phyloP scores from a whole-genome alignment of 2,113 vertebrate species.

The Gasterosteus aculeatus region DNA sequence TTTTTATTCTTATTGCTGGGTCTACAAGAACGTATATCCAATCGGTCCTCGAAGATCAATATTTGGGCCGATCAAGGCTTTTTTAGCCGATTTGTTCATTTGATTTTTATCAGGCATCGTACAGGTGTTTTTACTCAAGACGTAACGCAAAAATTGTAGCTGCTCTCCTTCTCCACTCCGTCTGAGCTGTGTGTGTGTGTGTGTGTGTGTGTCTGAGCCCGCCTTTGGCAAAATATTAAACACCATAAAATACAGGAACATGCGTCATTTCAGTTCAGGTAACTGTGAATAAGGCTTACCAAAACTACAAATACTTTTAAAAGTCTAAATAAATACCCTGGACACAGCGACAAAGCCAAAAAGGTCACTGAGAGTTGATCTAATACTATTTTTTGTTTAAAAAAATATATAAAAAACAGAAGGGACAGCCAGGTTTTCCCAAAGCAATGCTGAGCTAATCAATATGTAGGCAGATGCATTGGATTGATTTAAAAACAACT shows the following conservation, averaged over 20 bases:
- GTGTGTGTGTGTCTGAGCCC: no score
- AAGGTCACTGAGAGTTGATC: neutral
- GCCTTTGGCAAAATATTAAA: no score
- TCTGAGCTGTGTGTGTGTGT: no score
- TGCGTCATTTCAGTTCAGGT: no score
- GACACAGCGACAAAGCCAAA: neutral
- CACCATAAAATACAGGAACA: no score
- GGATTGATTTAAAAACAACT: neutral
- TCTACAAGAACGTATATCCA: neutral
- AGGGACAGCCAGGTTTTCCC: neutral
- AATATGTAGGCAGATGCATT: neutral
- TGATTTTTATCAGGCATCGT: neutral
- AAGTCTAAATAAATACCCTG: neutral
- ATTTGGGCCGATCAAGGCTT: neutral
- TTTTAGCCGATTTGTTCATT: neutral
- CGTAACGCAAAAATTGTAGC: no score
- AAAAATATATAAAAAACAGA: neutral
- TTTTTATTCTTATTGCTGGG: neutral
- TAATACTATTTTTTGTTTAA: neutral
- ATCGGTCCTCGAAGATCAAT: neutral
- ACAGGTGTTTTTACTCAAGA: no score
- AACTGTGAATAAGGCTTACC: neutral
- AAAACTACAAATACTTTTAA: neutral
- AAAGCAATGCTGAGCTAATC: neutral
- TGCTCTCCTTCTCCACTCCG: no score